phyloP scores from a whole-genome alignment of 2,888 invertebrate species.

The Folsomia manolachei region DNA sequence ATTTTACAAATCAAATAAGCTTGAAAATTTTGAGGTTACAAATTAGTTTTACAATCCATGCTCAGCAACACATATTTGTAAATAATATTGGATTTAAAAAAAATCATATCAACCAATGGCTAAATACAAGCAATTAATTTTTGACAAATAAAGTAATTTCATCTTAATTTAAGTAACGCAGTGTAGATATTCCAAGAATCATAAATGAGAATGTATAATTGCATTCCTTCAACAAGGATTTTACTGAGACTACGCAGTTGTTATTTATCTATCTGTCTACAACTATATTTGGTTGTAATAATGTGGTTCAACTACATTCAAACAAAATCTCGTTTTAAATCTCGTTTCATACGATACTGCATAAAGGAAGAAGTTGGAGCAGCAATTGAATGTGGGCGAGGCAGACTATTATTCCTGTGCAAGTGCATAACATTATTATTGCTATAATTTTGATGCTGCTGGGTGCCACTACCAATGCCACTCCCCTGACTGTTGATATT shows the following conservation, averaged over 20 bases:
- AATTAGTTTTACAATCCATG: too few species aligned
- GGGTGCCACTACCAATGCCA: background rate
- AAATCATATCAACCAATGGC: too few species aligned
- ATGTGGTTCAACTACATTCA: constrained; percentile 15
- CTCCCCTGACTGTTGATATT: background rate
- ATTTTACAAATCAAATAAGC: too few species aligned
- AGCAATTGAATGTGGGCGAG: constrained; percentile 44
- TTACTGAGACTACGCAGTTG: background rate
- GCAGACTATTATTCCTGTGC: constrained; percentile 42
- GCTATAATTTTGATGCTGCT: background rate
- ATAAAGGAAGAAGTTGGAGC: constrained; percentile 40
- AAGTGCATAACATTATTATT: constrained; percentile 12
- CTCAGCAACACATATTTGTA: too few species aligned
- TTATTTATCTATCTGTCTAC: background rate
- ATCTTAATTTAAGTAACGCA: too few species aligned
- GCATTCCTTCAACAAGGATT: background rate
- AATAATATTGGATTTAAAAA: too few species aligned
- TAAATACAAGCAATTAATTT: too few species aligned
- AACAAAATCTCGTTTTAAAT: constrained; percentile 47
- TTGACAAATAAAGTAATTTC: too few species aligned
- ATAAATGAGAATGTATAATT: too few species aligned
- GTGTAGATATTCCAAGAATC: too few species aligned
- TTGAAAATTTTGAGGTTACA: too few species aligned
- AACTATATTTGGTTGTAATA: constrained; percentile 9
- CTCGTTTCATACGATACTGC: constrained; percentile 44